These are phyloP conservation scores for Amphiprion clarkii DNA, from an alignment of 2,797 vertebrate species.

Conservation along the genomic window DNA sequence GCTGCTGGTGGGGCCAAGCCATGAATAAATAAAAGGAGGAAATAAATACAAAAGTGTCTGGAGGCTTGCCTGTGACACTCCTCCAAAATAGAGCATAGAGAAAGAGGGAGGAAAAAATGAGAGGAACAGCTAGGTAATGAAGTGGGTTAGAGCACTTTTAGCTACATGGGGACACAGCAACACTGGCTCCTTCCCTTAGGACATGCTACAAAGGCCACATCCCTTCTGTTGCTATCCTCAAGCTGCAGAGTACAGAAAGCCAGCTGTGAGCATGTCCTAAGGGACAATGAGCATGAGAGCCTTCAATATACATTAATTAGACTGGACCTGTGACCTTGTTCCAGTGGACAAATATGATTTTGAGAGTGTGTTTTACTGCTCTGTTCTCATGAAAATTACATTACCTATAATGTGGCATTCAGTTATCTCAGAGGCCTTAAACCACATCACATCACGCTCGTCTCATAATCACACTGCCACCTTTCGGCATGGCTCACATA, in stretches of 20 bases:
- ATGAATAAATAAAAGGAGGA: constrained; percentile 80
- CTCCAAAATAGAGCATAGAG: constrained; percentile 60
- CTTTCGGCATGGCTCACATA: constrained; percentile 50
- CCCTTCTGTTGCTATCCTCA: constrained; percentile 17
- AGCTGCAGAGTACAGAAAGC: constrained; percentile 22
- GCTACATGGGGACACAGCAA: constrained; percentile 30
- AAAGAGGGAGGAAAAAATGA: constrained; percentile 39
- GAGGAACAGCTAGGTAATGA: constrained; percentile 62
- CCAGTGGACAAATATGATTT: constrained; percentile 43
- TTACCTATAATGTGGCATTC: constrained; percentile 21
- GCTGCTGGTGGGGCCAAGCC: constrained; percentile 56
- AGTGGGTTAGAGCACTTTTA: constrained; percentile 69
- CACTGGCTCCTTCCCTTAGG: constrained; percentile 36
- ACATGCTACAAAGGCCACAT: constrained; percentile 42
- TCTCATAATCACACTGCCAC: constrained; percentile 19
- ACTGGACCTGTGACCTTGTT: constrained; percentile 46
- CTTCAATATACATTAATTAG: constrained; percentile 46
- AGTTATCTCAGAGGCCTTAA: constrained; percentile 42
- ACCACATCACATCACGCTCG: constrained; percentile 26
- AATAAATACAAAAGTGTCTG: constrained; percentile 74
- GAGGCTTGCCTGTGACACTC: constrained; percentile 59
- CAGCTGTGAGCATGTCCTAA: constrained; percentile 21
- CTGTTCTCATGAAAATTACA: constrained; percentile 43
- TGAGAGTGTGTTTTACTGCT: constrained; percentile 34
- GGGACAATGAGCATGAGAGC: constrained; percentile 23